Evolutionary conservation across 2,888 invertebrate genomes (phyloP).

Genomic region (Nudaria mundana): DNA sequence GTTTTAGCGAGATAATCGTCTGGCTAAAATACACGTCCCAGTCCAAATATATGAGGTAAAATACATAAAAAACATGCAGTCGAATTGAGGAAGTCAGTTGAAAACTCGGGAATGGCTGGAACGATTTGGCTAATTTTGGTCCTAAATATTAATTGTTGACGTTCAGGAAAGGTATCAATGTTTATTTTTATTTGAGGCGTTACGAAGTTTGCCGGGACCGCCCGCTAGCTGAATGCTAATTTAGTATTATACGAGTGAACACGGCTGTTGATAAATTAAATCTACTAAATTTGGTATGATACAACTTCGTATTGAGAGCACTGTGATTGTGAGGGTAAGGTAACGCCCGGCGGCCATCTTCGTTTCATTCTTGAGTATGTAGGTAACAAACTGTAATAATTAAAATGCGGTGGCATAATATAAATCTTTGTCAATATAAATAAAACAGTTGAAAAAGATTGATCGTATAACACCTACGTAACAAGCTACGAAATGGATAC

Average conservation of each 20-base stretch:
- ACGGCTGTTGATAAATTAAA: conserved; percentile 8
- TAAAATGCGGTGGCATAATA: conserved; percentile 8
- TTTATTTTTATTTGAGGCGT: too few species aligned
- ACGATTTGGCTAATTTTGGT: too few species aligned
- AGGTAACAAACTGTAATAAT: conserved; percentile 1
- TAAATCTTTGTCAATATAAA: conserved; percentile 20
- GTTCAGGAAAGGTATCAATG: too few species aligned
- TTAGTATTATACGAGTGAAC: too few species aligned
- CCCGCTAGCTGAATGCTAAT: conserved; percentile 3
- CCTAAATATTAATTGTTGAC: too few species aligned
- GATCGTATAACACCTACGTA: conserved; percentile 43
- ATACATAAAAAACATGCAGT: too few species aligned
- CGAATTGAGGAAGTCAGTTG: too few species aligned
- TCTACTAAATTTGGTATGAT: conserved; percentile 9
- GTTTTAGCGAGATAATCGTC: too few species aligned
- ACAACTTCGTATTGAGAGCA: conserved; percentile 3
- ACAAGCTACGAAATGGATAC: conserved; percentile 37
- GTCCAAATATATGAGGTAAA: too few species aligned
- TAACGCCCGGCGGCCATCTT: conserved; percentile 5
- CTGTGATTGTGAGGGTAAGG: neutral
- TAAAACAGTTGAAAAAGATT: conserved; percentile 40
- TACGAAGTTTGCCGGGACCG: too few species aligned
- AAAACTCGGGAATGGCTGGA: too few species aligned
- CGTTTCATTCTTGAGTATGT: conserved; percentile 9
- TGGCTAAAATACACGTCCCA: too few species aligned